Base-by-base conservation (phyloP, 2,888 invertebrate genomes). In the Pinctada fucata region DNA sequence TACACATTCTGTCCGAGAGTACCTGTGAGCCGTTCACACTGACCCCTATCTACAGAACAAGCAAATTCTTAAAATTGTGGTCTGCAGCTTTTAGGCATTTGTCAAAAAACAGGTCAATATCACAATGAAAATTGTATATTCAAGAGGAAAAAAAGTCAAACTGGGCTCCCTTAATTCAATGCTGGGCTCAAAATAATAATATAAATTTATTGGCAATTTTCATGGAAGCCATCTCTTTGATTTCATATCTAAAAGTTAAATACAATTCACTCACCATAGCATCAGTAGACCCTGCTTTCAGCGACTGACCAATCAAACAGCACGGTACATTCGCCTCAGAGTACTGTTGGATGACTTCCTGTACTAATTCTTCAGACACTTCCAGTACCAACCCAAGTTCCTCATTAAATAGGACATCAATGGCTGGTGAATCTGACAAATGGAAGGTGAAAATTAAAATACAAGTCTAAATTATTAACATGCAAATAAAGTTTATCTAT, bases 1-100 rank as follows among this genome's bases (percentile, higher is more conserved):
- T 93, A 51, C 95, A 93, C 76, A 97, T 94, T 3, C 78, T 76
- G 10, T 88, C 88, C n/a, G 80, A 74, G 48, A 92, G 76, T 6
- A 92, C 85, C 13, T 79, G 72, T 10, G 52, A n/a, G 6, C 81
- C 84, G 75, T 84, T 84, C 6, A 89, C 74, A 31, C 79, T 80
- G 4, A 90, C 73, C 0, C 72, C 78, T 3, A 90, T 78, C 89
- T 90, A 79, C 16, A 78, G 78, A 67, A 6, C n/a, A 16, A 0
- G 48, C 13, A 68, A 78, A 52, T 2, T n/a, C 52, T 48, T n/a
- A n/a, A 68, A 10, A 67, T 10, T 31, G 31, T 31, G 31, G 31
- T 31, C 31, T 31, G 31, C 31, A 31, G 31, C 31, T 31, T 31
- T 31, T 31, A 31, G 31, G 31, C 31, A 31, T 31, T 31, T 31